Evolutionary conservation across 1,140 invertebrate species (phyloP), one percentile per base, ranked within the genome.

Genomic region (Conopomorpha cramerella): DNA sequence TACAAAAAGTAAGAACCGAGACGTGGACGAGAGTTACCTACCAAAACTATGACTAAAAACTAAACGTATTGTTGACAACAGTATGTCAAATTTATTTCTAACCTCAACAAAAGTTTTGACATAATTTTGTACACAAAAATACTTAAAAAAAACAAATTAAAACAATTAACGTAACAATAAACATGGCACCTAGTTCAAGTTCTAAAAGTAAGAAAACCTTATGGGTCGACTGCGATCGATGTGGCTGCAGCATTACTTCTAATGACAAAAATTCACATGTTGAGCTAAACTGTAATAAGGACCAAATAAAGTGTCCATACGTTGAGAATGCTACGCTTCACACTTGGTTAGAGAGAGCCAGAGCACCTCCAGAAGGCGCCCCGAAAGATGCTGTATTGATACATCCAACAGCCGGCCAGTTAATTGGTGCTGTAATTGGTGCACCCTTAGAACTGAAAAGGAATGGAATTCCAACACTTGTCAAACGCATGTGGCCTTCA

Each of bases 221-320:
- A 13, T 76, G 71, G 71, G 56, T 70, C 7, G 67, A 72, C 15
- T 76, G 71, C 39, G 71, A 72, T 15, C 45, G 49, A 10, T 76
- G 71, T 35, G 48, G 56, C 11, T 65, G 64, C 26, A 65, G 18
- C 36, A 61, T 76, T 55, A 57, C 64, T 27, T 57, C 58, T 16
- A 72, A 68, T 32, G 65, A 72, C 30, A 72, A 63, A 43, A 67
- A 56, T 44, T 31, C 51, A 32, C 71, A 76, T 29, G 36, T 64
- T 6, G 67, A 72, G 23, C 50, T 72, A 13, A 58, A 68, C 27
- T 76, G 71, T 39, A 43, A 10, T 8, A 62, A 58, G 39, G 56
- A 76, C 51, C 71, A 76, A 46, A 35, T 71, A 7, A 71, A 65
- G 46, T 76, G 71, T 36, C 71, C 71, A 7, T 76, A 55, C 46